Base-by-base conservation (phyloP, 2,888 invertebrate species). In the Epirrhoe tristata region DNA sequence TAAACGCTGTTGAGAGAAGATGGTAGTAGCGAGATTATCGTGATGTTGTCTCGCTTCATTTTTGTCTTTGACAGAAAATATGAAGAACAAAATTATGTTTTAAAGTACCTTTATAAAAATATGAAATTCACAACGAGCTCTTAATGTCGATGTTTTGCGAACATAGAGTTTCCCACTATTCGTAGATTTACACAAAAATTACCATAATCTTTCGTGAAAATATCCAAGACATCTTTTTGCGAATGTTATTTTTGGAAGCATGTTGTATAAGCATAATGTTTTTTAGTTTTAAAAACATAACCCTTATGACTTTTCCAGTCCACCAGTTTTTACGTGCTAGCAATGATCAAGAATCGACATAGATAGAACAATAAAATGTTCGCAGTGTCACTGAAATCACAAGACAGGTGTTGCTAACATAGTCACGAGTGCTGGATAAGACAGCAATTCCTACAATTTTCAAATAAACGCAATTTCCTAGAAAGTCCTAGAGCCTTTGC, bases 391-490 rank as follows among this genome's bases (percentile, higher is more conserved):
- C 12, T 39, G 50, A 16, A 65, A 51, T 58, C 51, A 43, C 58
- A 51, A 56, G 51, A 55, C 55, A 24, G 51, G 63, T 62, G 62
- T 57, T 57, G 50, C 59, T 51, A 43, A 57, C 43, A 46, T 51
- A 63, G 62, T 68, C 57, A 58, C 64, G 61, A 58, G 51, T 17
- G 60, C 32, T 7, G 60, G 57, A 68, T 68, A 63, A 64, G 63
- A 60, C 36, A 59, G 60, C 61, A 61, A 58, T 61, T 61, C 50
- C 58, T 54, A 61, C 50, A 58, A 65, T 65, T 63, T 59, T 63
- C 59, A 65, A 69, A 65, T 63, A 66, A 65, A 66, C 59, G 60
- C 62, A 69, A 69, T 63, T 63, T 63, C 57, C 57, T 66, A 57
- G 31, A 66, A 62, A 68, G 68, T 50, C 53, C 43, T 54, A 58